Base-by-base conservation (phyloP, 2,113 vertebrate species). In the Heteronetta atricapilla region DNA sequence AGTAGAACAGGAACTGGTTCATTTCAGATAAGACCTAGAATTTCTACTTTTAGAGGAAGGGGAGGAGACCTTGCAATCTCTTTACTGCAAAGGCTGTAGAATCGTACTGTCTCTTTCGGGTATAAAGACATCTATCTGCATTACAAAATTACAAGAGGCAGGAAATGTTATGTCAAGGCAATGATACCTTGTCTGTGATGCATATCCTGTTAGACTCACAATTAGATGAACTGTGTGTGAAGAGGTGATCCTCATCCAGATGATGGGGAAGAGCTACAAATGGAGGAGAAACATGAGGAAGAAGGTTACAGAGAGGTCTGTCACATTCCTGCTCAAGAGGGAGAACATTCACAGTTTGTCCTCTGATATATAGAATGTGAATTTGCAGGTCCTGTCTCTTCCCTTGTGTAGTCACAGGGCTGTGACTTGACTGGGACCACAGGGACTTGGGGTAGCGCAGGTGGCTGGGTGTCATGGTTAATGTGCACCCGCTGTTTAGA, bases 21-120 rank as follows among this genome's bases (percentile, higher is more conserved):
- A 0, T 8, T 4, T 44, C 78, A 8, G 13, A 2, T 1, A 36
- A 38, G 58, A 13, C 34, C 31, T 40, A 0, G 31, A 10, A 25
- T 11, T 36, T 62, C 56, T 9, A 0, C 21, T 75, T 74, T 26
- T 34, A 60, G 44, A 8, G 21, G 8, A 2, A 3, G 12, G 22
- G 5, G 42, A n/a, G 19, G 40, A 59, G 18, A 1, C 13, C 58
- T 4, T 6, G 58, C 58, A 26, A 20, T 60, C 19, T 56, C 62
- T 53, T 10, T 14, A 34, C 60, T 60, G 46, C 9, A 18, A 58
- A 69, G 62, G 13, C 50, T 70, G 15, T 52, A 50, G n/a, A 25
- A n/a, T 18, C 53, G 40, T 2, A 0, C 20, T 8, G 23, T 14
- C 1, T 19, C 62, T 7, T 53, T 64, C 29, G 42, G 40, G 29